phyloP scores from a whole-genome alignment of 1,140 invertebrate genomes.

The Pseudomyrmex cubaensis region DNA sequence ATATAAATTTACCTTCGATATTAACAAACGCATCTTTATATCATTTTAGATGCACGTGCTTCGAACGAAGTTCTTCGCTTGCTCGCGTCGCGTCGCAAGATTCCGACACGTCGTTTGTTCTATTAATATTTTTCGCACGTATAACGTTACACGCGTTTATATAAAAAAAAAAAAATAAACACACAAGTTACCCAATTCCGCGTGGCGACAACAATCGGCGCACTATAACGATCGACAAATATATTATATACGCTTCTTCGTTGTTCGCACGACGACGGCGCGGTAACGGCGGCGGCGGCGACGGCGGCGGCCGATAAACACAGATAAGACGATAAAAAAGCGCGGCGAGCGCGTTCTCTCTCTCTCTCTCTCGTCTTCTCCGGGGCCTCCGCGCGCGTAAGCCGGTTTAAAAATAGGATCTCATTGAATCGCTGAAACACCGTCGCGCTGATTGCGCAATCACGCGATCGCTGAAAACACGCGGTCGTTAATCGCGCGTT shows the following conservation, averaged over 20 bases:
- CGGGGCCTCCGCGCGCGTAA: slow-evolving; percentile 2
- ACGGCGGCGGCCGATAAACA: slow-evolving; percentile 30
- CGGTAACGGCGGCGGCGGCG: too few relatives aligned
- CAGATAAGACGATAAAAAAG: slow-evolving; percentile 54
- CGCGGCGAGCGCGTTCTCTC: not conserved
- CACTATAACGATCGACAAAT: slow-evolving; percentile 56
- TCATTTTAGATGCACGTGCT: slow-evolving; percentile 36
- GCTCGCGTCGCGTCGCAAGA: slow-evolving; percentile 11
- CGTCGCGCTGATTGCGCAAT: slow-evolving; percentile 55
- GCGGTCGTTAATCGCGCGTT: slow-evolving; percentile 59
- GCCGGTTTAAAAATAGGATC: slow-evolving; percentile 46
- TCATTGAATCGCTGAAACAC: slow-evolving; percentile 55
- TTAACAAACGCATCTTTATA: slow-evolving; percentile 40
- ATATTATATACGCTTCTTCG: slow-evolving; percentile 2
- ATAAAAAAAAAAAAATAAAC: slow-evolving; percentile 2
- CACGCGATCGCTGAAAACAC: slow-evolving; percentile 56
- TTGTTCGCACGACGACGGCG: not conserved
- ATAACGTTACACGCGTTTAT: slow-evolving; percentile 34
- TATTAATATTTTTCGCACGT: slow-evolving; percentile 37
- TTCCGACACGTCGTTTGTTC: slow-evolving; percentile 1
- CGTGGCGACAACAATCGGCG: slow-evolving; percentile 47
- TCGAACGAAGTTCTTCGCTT: not conserved
- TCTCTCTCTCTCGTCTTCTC: too few relatives aligned
- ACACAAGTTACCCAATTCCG: slow-evolving; percentile 33
- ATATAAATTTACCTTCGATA: slow-evolving; percentile 58